phyloP scores from a whole-genome alignment of 1,140 invertebrate species.

The Leptinotarsa defecta region DNA sequence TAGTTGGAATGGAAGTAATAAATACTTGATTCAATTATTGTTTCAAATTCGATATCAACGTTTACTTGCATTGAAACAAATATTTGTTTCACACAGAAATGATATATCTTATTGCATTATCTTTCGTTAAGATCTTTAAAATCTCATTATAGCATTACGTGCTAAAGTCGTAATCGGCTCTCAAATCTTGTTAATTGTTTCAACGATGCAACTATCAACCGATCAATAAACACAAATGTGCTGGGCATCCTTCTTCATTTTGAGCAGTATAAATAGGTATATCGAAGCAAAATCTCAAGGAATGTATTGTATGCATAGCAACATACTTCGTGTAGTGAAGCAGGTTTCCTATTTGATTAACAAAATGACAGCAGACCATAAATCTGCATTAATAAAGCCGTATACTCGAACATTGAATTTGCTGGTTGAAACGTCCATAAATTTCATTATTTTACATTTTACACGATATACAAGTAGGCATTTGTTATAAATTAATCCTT shows the following conservation, averaged over 20 bases:
- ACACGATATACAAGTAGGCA: slow-evolving; percentile 27
- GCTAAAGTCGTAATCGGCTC: too few species aligned
- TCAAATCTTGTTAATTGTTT: too few species aligned
- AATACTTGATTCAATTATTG: too few species aligned
- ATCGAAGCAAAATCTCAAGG: slow-evolving; percentile 36
- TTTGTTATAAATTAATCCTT: slow-evolving; percentile 25
- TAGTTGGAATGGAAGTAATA: too few species aligned
- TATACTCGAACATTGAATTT: slow-evolving; percentile 49
- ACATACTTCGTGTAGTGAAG: slow-evolving; percentile 46
- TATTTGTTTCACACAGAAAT: too few species aligned
- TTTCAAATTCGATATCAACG: too few species aligned
- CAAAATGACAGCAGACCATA: slow-evolving; percentile 51
- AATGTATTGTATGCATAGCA: slow-evolving; percentile 37
- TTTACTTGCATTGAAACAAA: too few species aligned
- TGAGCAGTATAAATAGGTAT: slow-evolving; percentile 21
- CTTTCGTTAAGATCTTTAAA: too few species aligned
- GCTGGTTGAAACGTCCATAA: slow-evolving; percentile 41
- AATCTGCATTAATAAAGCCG: slow-evolving; percentile 54
- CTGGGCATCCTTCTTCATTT: background rate
- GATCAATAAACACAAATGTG: background rate
- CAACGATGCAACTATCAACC: too few species aligned
- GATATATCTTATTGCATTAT: too few species aligned
- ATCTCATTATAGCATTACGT: too few species aligned
- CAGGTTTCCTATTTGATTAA: slow-evolving; percentile 54
- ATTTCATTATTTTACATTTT: slow-evolving; percentile 47